Percentiles rank a stretch among this genome's conserved stretches.
These are phyloP conservation scores for Macquaria australasica DNA, from an alignment of 2,113 vertebrate genomes.

Conservation along the genomic window DNA sequence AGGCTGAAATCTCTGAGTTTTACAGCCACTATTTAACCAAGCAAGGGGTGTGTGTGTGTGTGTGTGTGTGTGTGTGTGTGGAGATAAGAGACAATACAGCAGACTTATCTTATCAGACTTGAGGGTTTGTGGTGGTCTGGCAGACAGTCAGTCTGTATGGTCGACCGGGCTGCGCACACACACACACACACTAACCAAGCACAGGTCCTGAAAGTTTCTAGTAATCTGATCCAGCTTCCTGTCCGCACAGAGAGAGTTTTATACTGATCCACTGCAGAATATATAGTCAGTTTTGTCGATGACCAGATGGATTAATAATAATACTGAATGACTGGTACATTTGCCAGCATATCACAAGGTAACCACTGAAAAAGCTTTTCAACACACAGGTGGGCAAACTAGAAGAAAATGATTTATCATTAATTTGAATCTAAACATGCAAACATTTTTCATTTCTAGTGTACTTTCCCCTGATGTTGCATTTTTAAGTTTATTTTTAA, in stretches of 20 bases:
- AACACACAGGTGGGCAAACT: background rate
- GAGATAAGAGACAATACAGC: conserved; percentile 27
- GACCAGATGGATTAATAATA: background rate
- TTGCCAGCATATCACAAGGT: background rate
- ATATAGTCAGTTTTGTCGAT: background rate
- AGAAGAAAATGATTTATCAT: background rate
- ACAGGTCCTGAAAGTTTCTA: background rate
- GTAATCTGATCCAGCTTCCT: background rate
- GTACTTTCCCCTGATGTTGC: background rate
- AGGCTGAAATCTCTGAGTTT: conserved; percentile 26
- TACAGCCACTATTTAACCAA: background rate
- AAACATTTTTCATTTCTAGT: background rate
- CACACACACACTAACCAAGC: background rate
- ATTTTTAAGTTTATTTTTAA: background rate
- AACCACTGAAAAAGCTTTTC: background rate
- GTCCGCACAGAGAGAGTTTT: background rate
- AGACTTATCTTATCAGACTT: conserved; percentile 47
- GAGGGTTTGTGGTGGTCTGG: conserved; percentile 38
- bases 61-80: too few relatives aligned
- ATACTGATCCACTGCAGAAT: background rate
- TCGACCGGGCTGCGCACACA: background rate
- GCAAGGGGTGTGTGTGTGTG: too few relatives aligned
- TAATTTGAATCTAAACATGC: background rate
- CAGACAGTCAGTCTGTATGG: background rate
- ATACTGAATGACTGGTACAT: background rate